phyloP scores from a whole-genome alignment of 2,888 invertebrate species.

The Capitulum mitella region DNA sequence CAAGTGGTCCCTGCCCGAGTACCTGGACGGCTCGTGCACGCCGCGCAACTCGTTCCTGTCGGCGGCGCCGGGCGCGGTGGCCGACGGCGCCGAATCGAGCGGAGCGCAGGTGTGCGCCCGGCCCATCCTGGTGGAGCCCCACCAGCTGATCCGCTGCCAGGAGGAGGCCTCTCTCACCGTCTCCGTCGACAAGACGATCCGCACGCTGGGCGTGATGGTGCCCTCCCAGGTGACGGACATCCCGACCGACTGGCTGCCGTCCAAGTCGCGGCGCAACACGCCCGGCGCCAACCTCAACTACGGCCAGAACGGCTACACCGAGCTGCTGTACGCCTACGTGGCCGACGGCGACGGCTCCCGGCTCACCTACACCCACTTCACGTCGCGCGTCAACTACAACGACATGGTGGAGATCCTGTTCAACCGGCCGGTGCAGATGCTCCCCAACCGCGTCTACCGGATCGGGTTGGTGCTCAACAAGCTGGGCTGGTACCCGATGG shows the following conservation, averaged over 20 bases:
- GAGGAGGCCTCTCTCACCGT: slow-evolving; percentile 72
- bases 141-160: slow-evolving; percentile 58
- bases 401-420: slow-evolving; percentile 70
- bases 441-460: slow-evolving; percentile 66
- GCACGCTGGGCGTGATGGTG: slow-evolving; percentile 56
- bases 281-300: slow-evolving; percentile 20
- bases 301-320: slow-evolving; percentile 52
- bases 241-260: slow-evolving; percentile 2
- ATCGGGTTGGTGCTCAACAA: slow-evolving; percentile 76
- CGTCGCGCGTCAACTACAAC: slow-evolving; percentile 64
- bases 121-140: slow-evolving; percentile 53
- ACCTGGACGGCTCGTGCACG: slow-evolving; percentile 42
- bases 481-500: slow-evolving; percentile 72
- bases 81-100: neutral
- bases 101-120: slow-evolving; percentile 28
- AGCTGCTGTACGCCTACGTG: slow-evolving; percentile 71
- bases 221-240: slow-evolving; percentile 47
- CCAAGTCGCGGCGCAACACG: neutral
- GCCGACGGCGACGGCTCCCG: slow-evolving; percentile 70
- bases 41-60: slow-evolving; percentile 44
- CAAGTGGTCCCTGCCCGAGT: slow-evolving; percentile 35
- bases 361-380: slow-evolving; percentile 73
- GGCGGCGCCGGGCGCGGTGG: slow-evolving; percentile 2
- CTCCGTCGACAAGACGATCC: slow-evolving; percentile 70
- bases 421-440: slow-evolving; percentile 69